phyloP scores from a whole-genome alignment of 2,113 vertebrate species.

The Alethe castanea region DNA sequence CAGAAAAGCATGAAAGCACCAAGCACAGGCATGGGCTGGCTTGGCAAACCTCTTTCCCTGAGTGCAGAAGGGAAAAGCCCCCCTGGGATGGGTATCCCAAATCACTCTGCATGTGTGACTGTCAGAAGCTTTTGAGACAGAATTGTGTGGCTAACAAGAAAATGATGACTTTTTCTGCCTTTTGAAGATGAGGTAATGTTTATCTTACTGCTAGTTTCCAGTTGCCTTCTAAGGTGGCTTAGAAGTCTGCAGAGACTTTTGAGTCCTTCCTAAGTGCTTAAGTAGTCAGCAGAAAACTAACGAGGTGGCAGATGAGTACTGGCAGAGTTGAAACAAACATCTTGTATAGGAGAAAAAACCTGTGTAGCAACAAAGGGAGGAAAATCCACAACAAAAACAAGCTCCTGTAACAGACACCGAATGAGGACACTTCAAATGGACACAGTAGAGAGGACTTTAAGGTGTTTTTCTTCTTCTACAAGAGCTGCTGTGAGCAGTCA shows the following conservation, averaged over 20 bases:
- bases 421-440: not conserved
- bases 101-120: accelerated
- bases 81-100: accelerated
- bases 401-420: not conserved
- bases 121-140: not conserved
- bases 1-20: not conserved
- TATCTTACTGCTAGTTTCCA: not conserved
- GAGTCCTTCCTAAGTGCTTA: not conserved
- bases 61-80: not conserved
- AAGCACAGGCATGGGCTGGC: not conserved
- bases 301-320: not conserved
- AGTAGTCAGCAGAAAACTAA: not conserved
- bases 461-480: not conserved
- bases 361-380: not conserved
- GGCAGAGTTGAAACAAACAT: not conserved
- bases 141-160: not conserved
- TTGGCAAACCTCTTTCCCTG: not conserved
- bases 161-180: not conserved
- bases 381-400: not conserved
- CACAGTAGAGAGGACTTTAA: not conserved
- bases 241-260: not conserved
- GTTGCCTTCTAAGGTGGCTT: not conserved
- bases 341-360: not conserved
- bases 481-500: not conserved
- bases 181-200: not conserved